Evolutionary conservation across 2,113 vertebrate species (phyloP).

Genomic region (Sceloporus undulatus): DNA sequence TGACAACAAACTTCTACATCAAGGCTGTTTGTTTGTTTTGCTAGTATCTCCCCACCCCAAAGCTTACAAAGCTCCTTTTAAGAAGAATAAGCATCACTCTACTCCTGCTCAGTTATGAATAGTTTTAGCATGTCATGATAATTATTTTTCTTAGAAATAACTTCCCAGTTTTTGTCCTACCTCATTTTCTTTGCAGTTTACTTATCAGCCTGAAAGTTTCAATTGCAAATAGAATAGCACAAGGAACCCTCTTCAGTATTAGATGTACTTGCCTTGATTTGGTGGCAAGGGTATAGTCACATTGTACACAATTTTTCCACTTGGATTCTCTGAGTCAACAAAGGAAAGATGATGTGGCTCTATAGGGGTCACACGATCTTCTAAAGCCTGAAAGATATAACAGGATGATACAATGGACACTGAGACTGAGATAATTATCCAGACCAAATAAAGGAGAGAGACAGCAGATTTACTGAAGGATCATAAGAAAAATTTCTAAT

Average conservation of each 20-base stretch:
- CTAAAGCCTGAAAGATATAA: slow-evolving; percentile 83
- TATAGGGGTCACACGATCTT: slow-evolving; percentile 90
- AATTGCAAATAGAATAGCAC: not conserved
- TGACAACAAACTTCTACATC: not conserved
- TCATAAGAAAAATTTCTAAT: not conserved
- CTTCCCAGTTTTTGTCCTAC: not conserved
- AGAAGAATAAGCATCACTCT: not conserved
- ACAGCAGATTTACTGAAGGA: not conserved
- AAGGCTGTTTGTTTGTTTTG: not conserved
- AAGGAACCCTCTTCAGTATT: not conserved
- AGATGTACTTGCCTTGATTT: slow-evolving; percentile 84
- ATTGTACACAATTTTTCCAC: slow-evolving; percentile 89
- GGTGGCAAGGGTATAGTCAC: slow-evolving; percentile 87
- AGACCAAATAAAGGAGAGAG: not conserved
- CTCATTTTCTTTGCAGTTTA: not conserved
- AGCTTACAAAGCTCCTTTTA: no score
- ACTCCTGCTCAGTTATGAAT: not conserved
- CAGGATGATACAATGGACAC: slow-evolving; percentile 43
- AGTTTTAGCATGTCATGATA: not conserved
- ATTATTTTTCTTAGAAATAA: not conserved
- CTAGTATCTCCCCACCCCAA: no score
- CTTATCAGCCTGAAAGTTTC: not conserved
- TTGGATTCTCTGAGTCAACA: slow-evolving; percentile 84
- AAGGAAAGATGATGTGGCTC: slow-evolving; percentile 90
- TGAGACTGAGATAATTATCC: not conserved